A percentile compares a stretch with the other conserved stretches of the same genome.
Evolutionary conservation across 2,113 vertebrate species (phyloP).

Genomic region (Melierax canorus): DNA sequence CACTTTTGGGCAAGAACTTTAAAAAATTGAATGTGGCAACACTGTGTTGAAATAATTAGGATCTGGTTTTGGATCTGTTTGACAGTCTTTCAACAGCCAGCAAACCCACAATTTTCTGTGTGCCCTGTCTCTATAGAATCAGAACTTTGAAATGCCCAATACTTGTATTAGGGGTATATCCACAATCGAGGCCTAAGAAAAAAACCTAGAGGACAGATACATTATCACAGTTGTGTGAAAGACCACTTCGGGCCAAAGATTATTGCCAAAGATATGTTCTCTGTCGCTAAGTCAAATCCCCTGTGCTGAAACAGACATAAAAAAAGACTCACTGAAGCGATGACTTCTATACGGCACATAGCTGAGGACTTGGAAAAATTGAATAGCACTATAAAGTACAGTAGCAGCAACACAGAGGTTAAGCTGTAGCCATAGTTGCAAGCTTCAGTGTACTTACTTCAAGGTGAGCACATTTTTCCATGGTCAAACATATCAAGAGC

Average conservation of each 20-base stretch:
- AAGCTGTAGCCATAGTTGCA: neutral
- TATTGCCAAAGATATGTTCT: neutral
- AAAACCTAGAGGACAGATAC: neutral
- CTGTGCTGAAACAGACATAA: neutral
- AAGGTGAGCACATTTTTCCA: conserved; percentile 3
- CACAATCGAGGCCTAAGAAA: neutral
- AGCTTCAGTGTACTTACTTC: neutral
- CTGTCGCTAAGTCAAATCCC: neutral
- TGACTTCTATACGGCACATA: neutral
- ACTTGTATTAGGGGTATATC: neutral
- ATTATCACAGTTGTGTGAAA: neutral
- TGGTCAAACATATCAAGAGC: neutral
- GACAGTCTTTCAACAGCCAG: neutral
- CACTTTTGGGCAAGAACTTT: neutral
- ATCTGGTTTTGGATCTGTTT: neutral
- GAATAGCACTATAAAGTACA: neutral
- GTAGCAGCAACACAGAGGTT: neutral
- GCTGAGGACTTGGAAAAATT: neutral
- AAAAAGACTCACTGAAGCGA: neutral
- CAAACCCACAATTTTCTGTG: neutral
- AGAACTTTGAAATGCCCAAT: neutral
- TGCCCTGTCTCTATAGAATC: neutral
- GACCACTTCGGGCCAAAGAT: neutral
- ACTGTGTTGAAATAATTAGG: neutral
- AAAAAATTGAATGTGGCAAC: neutral